Evolutionary conservation across 1,140 invertebrate species (phyloP).

Genomic region (Chironomus tepperi): DNA sequence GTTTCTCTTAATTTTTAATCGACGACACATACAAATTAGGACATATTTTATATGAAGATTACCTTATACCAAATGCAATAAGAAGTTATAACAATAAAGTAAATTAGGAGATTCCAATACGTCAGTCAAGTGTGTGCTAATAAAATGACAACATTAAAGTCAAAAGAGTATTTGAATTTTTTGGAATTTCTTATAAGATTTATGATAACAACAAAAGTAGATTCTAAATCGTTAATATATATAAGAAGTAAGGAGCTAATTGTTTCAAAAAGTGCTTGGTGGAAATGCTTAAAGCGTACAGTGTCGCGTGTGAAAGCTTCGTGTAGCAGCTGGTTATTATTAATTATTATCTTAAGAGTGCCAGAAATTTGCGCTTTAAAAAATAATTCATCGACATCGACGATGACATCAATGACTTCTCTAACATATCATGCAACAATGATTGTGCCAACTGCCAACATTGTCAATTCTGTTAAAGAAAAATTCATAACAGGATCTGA

Average conservation of each 20-base stretch:
- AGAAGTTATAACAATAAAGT: no score
- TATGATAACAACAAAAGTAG: constrained; percentile 1
- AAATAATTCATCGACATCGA: not conserved
- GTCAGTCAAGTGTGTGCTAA: not conserved
- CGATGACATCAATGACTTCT: not conserved
- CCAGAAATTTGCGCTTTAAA: constrained; percentile 12
- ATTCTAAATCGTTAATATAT: not conserved
- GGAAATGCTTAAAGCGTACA: not conserved
- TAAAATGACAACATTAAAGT: not conserved
- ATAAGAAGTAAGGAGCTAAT: not conserved
- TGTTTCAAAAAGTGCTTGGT: not conserved
- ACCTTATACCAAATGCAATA: not conserved
- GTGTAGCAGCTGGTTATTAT: constrained; percentile 12
- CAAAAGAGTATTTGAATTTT: not conserved
- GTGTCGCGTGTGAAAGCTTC: constrained; percentile 3
- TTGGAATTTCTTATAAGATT: constrained; percentile 3
- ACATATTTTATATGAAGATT: not conserved
- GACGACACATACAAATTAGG: no score
- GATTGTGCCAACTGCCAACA: not conserved
- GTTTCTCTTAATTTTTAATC: no score
- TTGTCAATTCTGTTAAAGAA: not conserved
- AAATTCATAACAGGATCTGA: not conserved
- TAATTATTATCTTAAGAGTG: not conserved
- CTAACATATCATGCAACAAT: not conserved
- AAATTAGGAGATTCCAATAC: not conserved